These are phyloP conservation scores for Thinocorus orbignyianus DNA, from an alignment of 2,113 vertebrate genomes.

Conservation along the genomic window DNA sequence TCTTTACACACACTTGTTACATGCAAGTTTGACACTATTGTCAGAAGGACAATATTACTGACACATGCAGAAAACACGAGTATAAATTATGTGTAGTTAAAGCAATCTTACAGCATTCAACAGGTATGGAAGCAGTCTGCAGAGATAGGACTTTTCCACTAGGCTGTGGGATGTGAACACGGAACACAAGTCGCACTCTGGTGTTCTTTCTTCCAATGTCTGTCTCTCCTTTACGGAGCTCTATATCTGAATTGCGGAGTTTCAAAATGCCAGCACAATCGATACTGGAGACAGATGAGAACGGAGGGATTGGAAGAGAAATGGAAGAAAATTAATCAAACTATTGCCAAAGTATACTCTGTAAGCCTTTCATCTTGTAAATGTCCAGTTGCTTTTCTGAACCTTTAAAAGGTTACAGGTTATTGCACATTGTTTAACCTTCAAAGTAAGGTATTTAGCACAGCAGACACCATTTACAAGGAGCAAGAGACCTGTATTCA, in stretches of 20 bases:
- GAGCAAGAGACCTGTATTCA: not conserved
- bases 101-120: constrained; percentile 95
- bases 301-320: not conserved
- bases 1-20: not conserved
- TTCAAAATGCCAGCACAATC: constrained; percentile 98
- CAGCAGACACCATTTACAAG: not conserved
- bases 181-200: constrained; percentile 94
- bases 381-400: not conserved
- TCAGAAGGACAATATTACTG: not conserved
- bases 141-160: constrained; percentile 94
- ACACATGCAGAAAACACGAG: not conserved
- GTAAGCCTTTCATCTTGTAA: not conserved
- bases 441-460: not conserved
- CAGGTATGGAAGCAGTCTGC: constrained; percentile 93
- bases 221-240: constrained; percentile 97
- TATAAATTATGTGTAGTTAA: not conserved
- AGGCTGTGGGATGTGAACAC: constrained; percentile 95
- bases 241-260: constrained; percentile 97
- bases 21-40: not conserved
- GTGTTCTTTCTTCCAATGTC: constrained; percentile 99
- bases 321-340: constrained; percentile 8
- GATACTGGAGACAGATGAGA: constrained; percentile 78
- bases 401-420: not conserved
- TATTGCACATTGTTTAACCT: not conserved
- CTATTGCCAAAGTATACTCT: not conserved